A percentile compares a stretch with the other conserved stretches of the same genome.
These are phyloP conservation scores for Lipotes vexillifer DNA, from an alignment of 2,113 vertebrate species.

Conservation along the genomic window DNA sequence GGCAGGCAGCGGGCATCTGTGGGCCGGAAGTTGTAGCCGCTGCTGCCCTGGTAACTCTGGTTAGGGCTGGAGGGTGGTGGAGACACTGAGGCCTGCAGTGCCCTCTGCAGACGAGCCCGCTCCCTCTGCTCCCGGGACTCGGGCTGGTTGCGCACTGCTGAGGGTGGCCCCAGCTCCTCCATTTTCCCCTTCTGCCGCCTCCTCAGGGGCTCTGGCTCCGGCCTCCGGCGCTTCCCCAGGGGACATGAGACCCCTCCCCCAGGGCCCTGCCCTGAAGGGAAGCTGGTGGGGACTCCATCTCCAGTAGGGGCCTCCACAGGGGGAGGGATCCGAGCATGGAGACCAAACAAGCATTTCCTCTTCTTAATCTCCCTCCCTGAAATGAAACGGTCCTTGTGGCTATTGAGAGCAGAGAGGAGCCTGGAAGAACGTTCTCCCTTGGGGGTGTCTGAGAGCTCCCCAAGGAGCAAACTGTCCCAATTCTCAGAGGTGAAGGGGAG, in stretches of 20 bases:
- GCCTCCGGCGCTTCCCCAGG: constrained; percentile 74
- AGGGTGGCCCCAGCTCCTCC: constrained; percentile 66
- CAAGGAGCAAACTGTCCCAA: constrained; percentile 92
- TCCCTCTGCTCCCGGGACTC: constrained; percentile 60
- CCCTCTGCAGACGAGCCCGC: constrained; percentile 62
- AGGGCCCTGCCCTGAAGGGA: constrained; percentile 83
- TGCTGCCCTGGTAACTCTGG: constrained; percentile 89
- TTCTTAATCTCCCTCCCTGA: constrained; percentile 97
- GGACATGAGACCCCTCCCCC: constrained; percentile 77
- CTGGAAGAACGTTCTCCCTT: constrained; percentile 90
- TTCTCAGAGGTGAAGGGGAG: constrained; percentile 95
- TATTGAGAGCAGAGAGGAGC: constrained; percentile 90
- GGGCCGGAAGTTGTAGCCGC: constrained; percentile 90
- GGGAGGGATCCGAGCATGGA: constrained; percentile 90
- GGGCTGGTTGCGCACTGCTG: constrained; percentile 42
- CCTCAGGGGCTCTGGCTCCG: constrained; percentile 62
- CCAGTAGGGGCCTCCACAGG: constrained; percentile 82
- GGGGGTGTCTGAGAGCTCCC: constrained; percentile 90
- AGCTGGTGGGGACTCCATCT: constrained; percentile 77
- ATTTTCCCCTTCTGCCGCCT: constrained; percentile 61
- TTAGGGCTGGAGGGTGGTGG: constrained; percentile 80
- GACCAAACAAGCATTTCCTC: constrained; percentile 94
- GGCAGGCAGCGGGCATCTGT: constrained; percentile 88
- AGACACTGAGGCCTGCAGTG: constrained; percentile 68
- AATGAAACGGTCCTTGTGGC: constrained; percentile 94